phyloP scores from a whole-genome alignment of 2,888 invertebrate species.

The Cryptocephalus moraei region DNA sequence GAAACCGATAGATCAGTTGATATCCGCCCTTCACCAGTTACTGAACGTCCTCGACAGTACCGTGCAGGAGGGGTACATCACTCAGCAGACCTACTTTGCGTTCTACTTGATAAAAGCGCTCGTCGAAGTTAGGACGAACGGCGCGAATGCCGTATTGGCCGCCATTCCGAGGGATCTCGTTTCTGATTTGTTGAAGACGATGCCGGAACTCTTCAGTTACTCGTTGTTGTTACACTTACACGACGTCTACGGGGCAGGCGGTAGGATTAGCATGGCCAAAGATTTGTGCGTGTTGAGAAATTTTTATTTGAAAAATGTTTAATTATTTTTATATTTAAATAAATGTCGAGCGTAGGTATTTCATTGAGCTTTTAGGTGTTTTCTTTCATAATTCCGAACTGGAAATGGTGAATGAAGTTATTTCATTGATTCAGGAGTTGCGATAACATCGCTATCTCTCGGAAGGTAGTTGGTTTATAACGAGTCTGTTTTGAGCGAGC shows the following conservation, averaged over 20 bases:
- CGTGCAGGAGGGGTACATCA: slow-evolving; percentile 59
- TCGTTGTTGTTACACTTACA: slow-evolving; percentile 66
- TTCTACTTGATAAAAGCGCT: slow-evolving; percentile 65
- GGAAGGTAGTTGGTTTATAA: no score
- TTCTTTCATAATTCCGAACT: no score
- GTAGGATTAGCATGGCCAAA: slow-evolving; percentile 76
- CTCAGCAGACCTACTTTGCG: slow-evolving; percentile 75
- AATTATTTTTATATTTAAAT: no score
- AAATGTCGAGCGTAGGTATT: no score
- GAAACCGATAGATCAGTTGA: slow-evolving; percentile 20
- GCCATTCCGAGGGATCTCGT: slow-evolving; percentile 67
- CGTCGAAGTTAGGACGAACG: slow-evolving; percentile 49
- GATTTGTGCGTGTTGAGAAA: slow-evolving; percentile 80
- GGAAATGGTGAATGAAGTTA: no score
- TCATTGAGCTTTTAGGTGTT: no score
- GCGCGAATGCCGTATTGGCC: slow-evolving; percentile 49
- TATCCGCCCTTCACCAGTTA: slow-evolving; percentile 54
- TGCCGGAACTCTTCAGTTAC: slow-evolving; percentile 68
- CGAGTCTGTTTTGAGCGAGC: no score
- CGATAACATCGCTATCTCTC: no score
- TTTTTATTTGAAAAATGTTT: slow-evolving; percentile 49
- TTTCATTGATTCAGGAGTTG: no score
- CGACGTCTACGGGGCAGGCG: slow-evolving; percentile 63
- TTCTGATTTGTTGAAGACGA: slow-evolving; percentile 66
- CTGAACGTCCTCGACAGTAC: slow-evolving; percentile 54